Base-by-base conservation (phyloP, 2,113 vertebrate species). In the Harpagus bidentatus region DNA sequence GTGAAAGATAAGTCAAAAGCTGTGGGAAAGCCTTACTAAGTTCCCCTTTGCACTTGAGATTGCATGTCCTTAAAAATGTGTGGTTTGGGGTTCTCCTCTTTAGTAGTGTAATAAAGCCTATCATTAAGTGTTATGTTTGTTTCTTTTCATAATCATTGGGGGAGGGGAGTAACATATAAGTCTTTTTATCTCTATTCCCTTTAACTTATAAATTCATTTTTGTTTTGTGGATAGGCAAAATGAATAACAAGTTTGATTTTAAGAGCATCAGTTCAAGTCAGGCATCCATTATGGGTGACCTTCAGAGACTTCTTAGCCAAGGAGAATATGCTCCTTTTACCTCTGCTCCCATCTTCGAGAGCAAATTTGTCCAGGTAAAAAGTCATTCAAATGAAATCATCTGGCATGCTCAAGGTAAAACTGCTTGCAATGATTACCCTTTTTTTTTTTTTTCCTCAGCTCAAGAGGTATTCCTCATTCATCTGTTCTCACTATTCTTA, bases 341-440 rank as follows among this genome's bases (percentile, higher is more conserved):
- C 16, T 96, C 95, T 59, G 82, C 82, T 87, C 95, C 84, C 72
- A 83, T 97, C 45, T 70, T 98, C 28, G 98, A 98, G 43, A 97
- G 97, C 89, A 98, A 95, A 48, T 98, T 97, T 94, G 61, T 97
- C 56, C 97, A 98, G 97, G 98, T 98, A 96, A 97, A 42, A 88
- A 83, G 29, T 21, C 32, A 56, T 40, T 47, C 12, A 76, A 45
- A 80, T 83, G 1, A 84, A 88, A 63, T 32, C 2, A 56, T 47
- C 62, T 89, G 61, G 25, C 13, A 56, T 36, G 42, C 18, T 71
- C 2, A 62, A 65, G 20, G 32, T 43, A 71, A 88, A 92, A 80
- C 34, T 48, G 38, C 29, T 82, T 70, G 43, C n/a, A 79, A 22
- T 58, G 11, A 28, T 22, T 61, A 77, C 26, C 14, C 12, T 16